Conservation (phyloP, 2,888 invertebrate genomes). For the Euphydryas editha region DNA sequence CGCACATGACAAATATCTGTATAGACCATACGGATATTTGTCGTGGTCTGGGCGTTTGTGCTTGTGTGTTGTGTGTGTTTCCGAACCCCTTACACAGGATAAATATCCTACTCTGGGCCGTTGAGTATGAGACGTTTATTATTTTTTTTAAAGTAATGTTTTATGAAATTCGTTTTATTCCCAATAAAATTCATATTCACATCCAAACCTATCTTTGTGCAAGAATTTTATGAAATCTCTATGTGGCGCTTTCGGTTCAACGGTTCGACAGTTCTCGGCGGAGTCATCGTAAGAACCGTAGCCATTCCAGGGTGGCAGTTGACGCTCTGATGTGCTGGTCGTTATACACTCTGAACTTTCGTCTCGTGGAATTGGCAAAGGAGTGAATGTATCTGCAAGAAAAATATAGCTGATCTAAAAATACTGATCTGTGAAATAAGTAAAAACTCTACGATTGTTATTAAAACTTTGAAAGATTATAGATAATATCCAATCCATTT, state of each 20-base stretch:
- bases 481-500: too few relatives aligned
- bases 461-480: not conserved
- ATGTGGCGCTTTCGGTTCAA: conserved; percentile 90
- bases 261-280: conserved; percentile 91
- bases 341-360: conserved; percentile 57
- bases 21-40: too few relatives aligned
- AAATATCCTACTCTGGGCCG: too few relatives aligned
- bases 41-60: too few relatives aligned
- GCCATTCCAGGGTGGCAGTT: conserved; percentile 94
- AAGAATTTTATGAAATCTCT: conserved; percentile 92
- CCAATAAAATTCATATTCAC: not conserved
- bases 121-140: too few relatives aligned
- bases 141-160: too few relatives aligned
- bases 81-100: too few relatives aligned
- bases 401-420: not conserved
- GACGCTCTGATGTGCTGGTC: conserved; percentile 63
- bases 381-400: conserved; percentile 85
- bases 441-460: not conserved
- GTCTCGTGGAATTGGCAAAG: conserved; percentile 78
- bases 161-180: too few relatives aligned
- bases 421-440: not conserved
- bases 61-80: too few relatives aligned
- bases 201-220: conserved; percentile 89
- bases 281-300: conserved; percentile 96
- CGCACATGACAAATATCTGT: too few relatives aligned